phyloP scores from a whole-genome alignment of 1,140 invertebrate species.

The Melipona quadrifasciata region DNA sequence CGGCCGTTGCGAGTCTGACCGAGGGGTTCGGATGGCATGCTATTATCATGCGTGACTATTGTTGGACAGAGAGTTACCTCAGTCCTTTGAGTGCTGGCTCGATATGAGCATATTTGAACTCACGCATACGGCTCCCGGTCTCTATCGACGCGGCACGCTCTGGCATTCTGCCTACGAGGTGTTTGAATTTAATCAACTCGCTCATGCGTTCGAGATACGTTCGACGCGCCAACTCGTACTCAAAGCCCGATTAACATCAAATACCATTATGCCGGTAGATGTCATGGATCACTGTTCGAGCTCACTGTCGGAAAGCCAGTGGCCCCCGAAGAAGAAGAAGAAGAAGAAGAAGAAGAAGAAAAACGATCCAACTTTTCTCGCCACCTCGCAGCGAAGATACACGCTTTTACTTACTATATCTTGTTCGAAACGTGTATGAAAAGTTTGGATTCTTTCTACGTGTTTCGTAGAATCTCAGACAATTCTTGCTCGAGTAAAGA shows the following conservation, averaged over 20 bases:
- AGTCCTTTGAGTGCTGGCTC: slow-evolving; percentile 73
- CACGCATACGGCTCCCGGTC: slow-evolving; percentile 59
- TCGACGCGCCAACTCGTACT: slow-evolving; percentile 71
- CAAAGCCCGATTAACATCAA: slow-evolving; percentile 80
- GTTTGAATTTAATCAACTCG: slow-evolving; percentile 82
- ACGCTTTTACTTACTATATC: no score
- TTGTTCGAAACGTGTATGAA: no score
- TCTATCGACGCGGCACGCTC: slow-evolving; percentile 66
- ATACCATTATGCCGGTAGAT: slow-evolving; percentile 73
- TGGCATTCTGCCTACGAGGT: slow-evolving; percentile 78
- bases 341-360: no score
- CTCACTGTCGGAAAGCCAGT: background rate
- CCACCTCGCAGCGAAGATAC: no score
- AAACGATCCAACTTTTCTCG: no score
- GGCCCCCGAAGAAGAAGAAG: background rate
- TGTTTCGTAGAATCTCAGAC: no score
- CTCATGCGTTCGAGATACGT: slow-evolving; percentile 77
- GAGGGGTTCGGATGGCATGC: slow-evolving; percentile 72
- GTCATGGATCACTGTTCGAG: slow-evolving; percentile 34
- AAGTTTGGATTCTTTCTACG: no score
- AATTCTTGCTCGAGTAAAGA: no score
- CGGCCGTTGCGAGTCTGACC: slow-evolving; percentile 64
- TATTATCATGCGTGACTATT: slow-evolving; percentile 79
- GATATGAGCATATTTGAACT: slow-evolving; percentile 81
- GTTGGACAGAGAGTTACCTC: slow-evolving; percentile 75